Evolutionary conservation across 2,888 invertebrate species (phyloP).

Genomic region (Spisula solida): DNA sequence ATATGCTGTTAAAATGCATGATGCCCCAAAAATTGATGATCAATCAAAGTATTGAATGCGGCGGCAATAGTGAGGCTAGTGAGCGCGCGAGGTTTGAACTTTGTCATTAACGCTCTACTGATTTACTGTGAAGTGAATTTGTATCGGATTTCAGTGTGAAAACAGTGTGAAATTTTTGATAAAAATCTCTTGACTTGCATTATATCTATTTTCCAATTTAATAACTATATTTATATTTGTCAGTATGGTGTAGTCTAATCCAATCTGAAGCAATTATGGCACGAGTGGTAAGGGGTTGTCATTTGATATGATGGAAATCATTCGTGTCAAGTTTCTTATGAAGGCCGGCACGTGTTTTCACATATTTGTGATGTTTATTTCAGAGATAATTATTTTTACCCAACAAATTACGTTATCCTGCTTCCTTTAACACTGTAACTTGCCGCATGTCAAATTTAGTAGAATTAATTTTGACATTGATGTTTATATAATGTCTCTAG

Average conservation of each 20-base stretch:
- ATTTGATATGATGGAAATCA: constrained; percentile 13
- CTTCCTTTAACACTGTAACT: constrained; percentile 3
- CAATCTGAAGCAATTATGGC: constrained; percentile 26
- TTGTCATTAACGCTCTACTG: constrained; percentile 20
- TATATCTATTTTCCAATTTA: constrained; percentile 48
- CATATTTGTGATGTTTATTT: constrained; percentile 15
- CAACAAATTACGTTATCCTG: background rate
- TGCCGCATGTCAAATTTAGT: constrained; percentile 16
- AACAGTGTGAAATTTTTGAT: constrained; percentile 51
- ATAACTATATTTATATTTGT: constrained; percentile 47
- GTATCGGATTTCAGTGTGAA: constrained; percentile 44
- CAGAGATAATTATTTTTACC: constrained; percentile 21
- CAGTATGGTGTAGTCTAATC: constrained; percentile 26
- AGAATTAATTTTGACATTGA: constrained; percentile 13
- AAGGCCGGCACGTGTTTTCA: constrained; percentile 6
- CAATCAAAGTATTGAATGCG: background rate
- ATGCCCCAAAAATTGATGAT: constrained; percentile 21
- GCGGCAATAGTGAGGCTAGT: background rate
- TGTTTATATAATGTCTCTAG: background rate
- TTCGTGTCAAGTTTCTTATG: background rate
- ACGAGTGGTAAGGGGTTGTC: constrained; percentile 9
- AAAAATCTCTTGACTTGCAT: constrained; percentile 34
- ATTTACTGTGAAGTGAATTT: constrained; percentile 10
- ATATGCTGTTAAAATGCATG: constrained; percentile 1
- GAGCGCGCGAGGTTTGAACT: background rate